Percentiles rank a stretch among this genome's conserved stretches.
Evolutionary conservation across 2,888 invertebrate genomes (phyloP).

Genomic region (Andricus curvator): DNA sequence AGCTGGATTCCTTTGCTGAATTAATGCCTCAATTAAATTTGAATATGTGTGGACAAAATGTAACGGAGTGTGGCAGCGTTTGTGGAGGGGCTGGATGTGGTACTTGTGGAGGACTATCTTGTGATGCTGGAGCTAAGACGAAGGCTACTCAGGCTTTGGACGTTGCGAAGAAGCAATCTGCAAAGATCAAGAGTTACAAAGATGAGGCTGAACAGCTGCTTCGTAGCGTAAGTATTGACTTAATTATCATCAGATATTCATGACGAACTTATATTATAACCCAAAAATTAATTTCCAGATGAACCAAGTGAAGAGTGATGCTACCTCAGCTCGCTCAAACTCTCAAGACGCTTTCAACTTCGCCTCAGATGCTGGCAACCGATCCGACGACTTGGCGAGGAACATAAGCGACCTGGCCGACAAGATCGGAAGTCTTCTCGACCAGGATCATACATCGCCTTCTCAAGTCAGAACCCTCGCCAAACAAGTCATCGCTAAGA

Average conservation of each 20-base stretch:
- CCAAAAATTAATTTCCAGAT: slow-evolving; percentile 62
- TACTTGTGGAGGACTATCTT: slow-evolving; percentile 92
- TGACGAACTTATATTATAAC: not conserved
- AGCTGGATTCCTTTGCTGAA: slow-evolving; percentile 83
- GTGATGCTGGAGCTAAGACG: slow-evolving; percentile 93
- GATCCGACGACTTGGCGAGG: slow-evolving; percentile 67
- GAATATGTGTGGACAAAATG: slow-evolving; percentile 82
- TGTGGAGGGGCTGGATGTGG: slow-evolving; percentile 99
- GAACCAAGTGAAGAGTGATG: slow-evolving; percentile 68
- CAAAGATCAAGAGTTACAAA: slow-evolving; percentile 70
- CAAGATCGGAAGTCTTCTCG: slow-evolving; percentile 72
- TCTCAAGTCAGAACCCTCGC: slow-evolving; percentile 83
- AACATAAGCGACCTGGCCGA: slow-evolving; percentile 68
- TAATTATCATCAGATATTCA: not conserved
- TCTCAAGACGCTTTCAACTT: slow-evolving; percentile 73
- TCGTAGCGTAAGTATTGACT: slow-evolving; percentile 65
- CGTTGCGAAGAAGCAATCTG: slow-evolving; percentile 83
- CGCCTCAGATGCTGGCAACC: slow-evolving; percentile 67
- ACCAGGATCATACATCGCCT: slow-evolving; percentile 80
- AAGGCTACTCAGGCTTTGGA: slow-evolving; percentile 93
- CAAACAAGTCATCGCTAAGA: slow-evolving; percentile 83
- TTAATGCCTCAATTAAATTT: slow-evolving; percentile 92
- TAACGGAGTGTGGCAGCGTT: slow-evolving; percentile 78
- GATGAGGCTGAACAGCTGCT: slow-evolving; percentile 73
- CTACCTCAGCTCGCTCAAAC: slow-evolving; percentile 67